These are phyloP conservation scores for Apodemia mormo DNA, from an alignment of 2,888 invertebrate genomes.

Conservation along the genomic window DNA sequence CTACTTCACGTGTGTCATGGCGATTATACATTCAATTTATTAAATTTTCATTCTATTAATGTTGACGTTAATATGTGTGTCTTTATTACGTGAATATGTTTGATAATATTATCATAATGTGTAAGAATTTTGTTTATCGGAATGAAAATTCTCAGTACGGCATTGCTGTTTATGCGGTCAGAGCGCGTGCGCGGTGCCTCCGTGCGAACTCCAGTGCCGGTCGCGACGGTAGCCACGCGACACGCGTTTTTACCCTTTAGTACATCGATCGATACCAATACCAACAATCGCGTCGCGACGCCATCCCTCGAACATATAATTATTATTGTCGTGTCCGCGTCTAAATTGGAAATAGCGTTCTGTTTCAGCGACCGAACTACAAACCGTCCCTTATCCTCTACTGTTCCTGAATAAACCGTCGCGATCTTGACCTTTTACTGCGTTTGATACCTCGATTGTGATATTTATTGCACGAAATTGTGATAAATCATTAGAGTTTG, in stretches of 20 bases:
- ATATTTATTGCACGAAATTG: constrained; percentile 26
- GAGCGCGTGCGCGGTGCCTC: constrained; percentile 65
- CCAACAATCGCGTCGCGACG: constrained; percentile 38
- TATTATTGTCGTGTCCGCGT: not conserved
- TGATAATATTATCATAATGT: constrained; percentile 4
- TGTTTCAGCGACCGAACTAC: constrained; percentile 51
- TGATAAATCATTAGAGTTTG: constrained; percentile 30
- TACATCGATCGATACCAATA: constrained; percentile 48
- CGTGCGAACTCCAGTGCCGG: constrained; percentile 66
- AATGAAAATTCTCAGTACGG: constrained; percentile 7
- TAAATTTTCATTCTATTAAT: not conserved
- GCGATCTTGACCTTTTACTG: constrained; percentile 32
- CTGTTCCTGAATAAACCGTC: constrained; percentile 34
- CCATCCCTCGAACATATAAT: constrained; percentile 33
- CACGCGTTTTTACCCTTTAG: constrained; percentile 60
- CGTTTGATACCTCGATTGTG: not conserved
- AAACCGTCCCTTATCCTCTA: constrained; percentile 42
- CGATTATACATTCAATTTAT: not conserved
- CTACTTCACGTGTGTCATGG: not conserved
- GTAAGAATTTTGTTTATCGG: constrained; percentile 16
- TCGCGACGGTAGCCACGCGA: constrained; percentile 75
- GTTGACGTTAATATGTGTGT: not conserved
- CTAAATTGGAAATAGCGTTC: constrained; percentile 25
- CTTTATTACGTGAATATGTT: constrained; percentile 3
- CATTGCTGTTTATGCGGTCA: constrained; percentile 37